Conservation (phyloP, 2,113 vertebrate genomes). For the Oryctolagus cuniculus region mOryCun1.1 NC_091434.1:180993001-180993500, state of each 20-base stretch:
- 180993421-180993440: background rate
- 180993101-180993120: conserved; percentile 47
- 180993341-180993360: conserved; percentile 25
- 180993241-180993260: background rate
- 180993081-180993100: background rate
- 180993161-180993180: background rate
- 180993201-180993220: background rate
- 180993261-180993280: background rate
- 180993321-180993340: background rate
- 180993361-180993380: conserved; percentile 37
- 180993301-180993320: conserved; percentile 25
- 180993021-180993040: background rate
- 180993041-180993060: conserved; percentile 10
- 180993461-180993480: conserved; percentile 6
- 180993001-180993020: conserved; percentile 5
- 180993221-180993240: background rate
- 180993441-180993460: conserved; percentile 56
- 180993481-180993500: conserved; percentile 13
- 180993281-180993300: background rate
- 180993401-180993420: background rate
- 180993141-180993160: background rate
- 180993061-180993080: conserved; percentile 13
- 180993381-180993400: background rate
- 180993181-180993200: background rate
- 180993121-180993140: background rate